Conservation (phyloP, 1,140 invertebrate genomes). For the Asobara japonica region DNA sequence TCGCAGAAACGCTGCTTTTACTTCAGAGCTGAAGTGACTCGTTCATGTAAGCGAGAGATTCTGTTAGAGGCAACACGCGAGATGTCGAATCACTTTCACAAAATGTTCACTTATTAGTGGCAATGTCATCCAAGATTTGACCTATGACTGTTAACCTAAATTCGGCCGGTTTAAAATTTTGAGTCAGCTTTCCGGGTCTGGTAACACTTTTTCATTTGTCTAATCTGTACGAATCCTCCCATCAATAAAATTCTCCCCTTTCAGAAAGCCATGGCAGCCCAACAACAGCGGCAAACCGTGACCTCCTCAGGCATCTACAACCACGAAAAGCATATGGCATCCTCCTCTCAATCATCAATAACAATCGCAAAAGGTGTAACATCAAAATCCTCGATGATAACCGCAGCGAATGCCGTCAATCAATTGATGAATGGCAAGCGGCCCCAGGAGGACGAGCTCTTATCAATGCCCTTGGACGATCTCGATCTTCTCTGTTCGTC, state of each 20-base stretch:
- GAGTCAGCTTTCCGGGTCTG: no score
- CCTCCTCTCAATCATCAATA: constrained; percentile 77
- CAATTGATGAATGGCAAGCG: constrained; percentile 74
- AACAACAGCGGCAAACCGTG: constrained; percentile 84
- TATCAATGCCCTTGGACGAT: constrained; percentile 79
- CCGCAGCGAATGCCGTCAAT: constrained; percentile 69
- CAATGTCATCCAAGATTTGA: no score
- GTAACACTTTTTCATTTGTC: not conserved
- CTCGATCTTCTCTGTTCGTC: constrained; percentile 77
- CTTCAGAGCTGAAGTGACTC: no score
- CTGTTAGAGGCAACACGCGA: no score
- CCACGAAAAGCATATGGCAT: constrained; percentile 79
- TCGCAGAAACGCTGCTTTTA: no score
- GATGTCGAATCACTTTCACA: no score
- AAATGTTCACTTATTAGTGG: no score
- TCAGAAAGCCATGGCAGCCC: constrained; percentile 80
- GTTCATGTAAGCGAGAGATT: no score
- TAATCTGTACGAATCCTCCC: not conserved
- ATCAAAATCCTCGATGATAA: constrained; percentile 72
- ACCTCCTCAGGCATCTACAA: constrained; percentile 82
- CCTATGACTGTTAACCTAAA: no score
- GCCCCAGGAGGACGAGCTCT: constrained; percentile 71
- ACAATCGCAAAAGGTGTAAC: constrained; percentile 80
- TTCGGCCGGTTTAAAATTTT: no score
- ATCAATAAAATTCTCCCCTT: constrained; percentile 31